A percentile compares a stretch with the other conserved stretches of the same genome.
phyloP scores from a whole-genome alignment of 1,140 invertebrate species.

The Micrasema longulum region DNA sequence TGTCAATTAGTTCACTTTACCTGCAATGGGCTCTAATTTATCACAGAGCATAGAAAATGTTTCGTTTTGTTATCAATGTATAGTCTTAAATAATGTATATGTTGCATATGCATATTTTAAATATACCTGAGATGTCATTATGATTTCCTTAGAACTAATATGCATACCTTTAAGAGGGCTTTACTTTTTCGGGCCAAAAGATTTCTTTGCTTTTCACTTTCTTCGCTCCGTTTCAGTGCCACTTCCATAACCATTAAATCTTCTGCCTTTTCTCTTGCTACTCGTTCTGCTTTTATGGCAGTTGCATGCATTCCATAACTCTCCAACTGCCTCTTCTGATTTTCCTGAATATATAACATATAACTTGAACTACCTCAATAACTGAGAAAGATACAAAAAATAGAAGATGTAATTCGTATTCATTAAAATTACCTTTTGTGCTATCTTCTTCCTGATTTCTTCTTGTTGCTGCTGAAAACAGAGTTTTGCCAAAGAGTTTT shows the following conservation, averaged over 20 bases:
- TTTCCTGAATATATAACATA: constrained; percentile 16
- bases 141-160: no score
- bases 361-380: no score
- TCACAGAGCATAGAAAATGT: no score
- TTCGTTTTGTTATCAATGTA: no score
- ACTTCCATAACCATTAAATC: constrained; percentile 31
- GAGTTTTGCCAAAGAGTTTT: constrained; percentile 16
- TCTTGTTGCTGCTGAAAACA: constrained; percentile 32
- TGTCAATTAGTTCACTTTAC: no score
- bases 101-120: no score
- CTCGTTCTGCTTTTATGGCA: constrained; percentile 25
- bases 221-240: constrained; percentile 19
- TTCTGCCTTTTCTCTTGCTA: constrained; percentile 23
- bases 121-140: no score
- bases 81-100: no score
- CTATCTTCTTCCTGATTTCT: constrained; percentile 32
- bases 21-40: no score
- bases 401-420: background rate
- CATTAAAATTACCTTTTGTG: constrained; percentile 36
- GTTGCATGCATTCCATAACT: constrained; percentile 36
- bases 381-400: no score
- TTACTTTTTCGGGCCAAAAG: constrained; percentile 40
- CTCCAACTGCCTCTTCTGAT: constrained; percentile 38
- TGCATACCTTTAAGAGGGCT: constrained; percentile 47
- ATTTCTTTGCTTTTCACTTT: constrained; percentile 34